Percentiles rank a stretch among this genome's conserved stretches.
These are phyloP conservation scores for Haliclystus octoradiatus DNA, from an alignment of 30 jellyfish, hydroid and myxozoan species.

Conservation along the genomic window DNA sequence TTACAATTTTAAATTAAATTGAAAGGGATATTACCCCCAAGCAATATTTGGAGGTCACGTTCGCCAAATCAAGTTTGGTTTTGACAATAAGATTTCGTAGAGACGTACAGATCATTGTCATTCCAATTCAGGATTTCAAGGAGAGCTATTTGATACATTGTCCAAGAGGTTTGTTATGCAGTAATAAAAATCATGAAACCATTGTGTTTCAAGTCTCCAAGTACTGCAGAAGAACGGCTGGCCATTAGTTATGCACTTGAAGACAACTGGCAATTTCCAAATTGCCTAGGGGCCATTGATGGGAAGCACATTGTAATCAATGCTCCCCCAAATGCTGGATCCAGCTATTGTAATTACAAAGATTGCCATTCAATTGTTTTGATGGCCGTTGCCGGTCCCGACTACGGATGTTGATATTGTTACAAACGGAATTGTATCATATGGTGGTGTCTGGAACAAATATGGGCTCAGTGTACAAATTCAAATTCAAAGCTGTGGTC, in stretches of 20 bases:
- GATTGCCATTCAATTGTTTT: slow-evolving; percentile 10
- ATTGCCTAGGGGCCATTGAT: no score
- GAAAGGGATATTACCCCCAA: not conserved
- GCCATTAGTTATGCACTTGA: slow-evolving; percentile 4
- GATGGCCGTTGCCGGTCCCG: no score
- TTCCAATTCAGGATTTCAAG: slow-evolving; percentile 9
- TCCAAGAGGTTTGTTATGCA: no score
- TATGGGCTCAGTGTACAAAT: slow-evolving; percentile 10
- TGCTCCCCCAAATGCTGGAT: slow-evolving; percentile 16
- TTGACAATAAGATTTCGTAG: slow-evolving; percentile 15
- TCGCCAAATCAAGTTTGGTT: slow-evolving; percentile 14
- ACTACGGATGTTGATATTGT: slow-evolving; percentile 21
- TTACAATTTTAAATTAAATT: no score
- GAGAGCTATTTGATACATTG: no score
- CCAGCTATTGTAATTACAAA: slow-evolving; percentile 8
- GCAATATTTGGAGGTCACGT: not conserved
- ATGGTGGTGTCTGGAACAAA: slow-evolving; percentile 37
- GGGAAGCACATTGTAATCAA: no score
- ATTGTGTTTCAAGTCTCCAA: slow-evolving; percentile 1
- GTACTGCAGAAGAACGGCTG: slow-evolving; percentile 23
- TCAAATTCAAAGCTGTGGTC: slow-evolving; percentile 1
- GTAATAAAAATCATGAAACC: slow-evolving; percentile 4
- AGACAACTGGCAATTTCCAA: slow-evolving; percentile 19
- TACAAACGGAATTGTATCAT: slow-evolving; percentile 1
- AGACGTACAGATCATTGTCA: slow-evolving; percentile 6